A percentile compares a stretch with the other conserved stretches of the same genome.
phyloP scores from a whole-genome alignment of 2,888 invertebrate genomes.

The Andrena trimmerana region DNA sequence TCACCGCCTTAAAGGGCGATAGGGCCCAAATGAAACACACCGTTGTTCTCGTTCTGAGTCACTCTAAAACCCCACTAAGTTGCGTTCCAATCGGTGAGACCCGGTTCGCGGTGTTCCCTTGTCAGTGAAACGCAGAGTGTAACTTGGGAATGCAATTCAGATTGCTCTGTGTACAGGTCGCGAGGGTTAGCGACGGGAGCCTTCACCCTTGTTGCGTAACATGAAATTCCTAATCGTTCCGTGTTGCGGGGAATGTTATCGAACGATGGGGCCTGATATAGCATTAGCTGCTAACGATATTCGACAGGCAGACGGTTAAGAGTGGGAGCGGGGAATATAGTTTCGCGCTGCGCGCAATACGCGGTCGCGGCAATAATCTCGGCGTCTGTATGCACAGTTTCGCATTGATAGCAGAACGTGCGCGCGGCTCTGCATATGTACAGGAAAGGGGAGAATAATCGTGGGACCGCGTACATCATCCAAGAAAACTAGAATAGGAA shows the following conservation, averaged over 20 bases:
- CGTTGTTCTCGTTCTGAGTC: no score
- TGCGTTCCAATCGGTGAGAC: no score
- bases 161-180: neutral
- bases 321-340: neutral
- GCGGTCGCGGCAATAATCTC: slow-evolving; percentile 31
- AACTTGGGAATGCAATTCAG: no score
- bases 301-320: slow-evolving; percentile 15
- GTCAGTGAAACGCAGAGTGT: neutral
- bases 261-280: neutral
- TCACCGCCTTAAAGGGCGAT: no score
- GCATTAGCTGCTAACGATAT: neutral
- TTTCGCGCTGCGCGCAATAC: neutral
- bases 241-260: neutral
- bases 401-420: slow-evolving; percentile 49
- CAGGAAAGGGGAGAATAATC: slow-evolving; percentile 35
- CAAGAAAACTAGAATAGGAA: slow-evolving; percentile 67
- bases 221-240: neutral
- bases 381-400: slow-evolving; percentile 33
- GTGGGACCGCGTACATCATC: slow-evolving; percentile 63
- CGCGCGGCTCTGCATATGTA: neutral
- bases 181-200: no score
- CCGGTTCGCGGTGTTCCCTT: no score
- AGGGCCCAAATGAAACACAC: no score
- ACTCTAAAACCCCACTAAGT: no score
- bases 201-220: no score